Conservation (phyloP, 1,140 invertebrate species). For the Globodera rostochiensis region DNA sequence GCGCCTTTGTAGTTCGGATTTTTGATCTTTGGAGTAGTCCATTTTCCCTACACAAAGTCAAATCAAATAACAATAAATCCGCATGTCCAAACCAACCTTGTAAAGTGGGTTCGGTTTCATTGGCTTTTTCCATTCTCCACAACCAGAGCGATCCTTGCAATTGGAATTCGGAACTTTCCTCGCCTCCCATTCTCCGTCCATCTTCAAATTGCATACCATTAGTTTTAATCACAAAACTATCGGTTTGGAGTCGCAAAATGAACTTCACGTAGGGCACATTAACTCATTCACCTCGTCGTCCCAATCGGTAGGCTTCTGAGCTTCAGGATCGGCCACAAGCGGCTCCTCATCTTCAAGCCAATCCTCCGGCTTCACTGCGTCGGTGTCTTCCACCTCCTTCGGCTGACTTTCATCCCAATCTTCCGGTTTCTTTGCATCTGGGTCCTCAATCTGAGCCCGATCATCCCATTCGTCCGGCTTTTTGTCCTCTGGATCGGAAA, state of each 20-base stretch:
- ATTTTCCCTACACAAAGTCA: constrained; percentile 68
- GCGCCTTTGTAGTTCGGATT: constrained; percentile 94
- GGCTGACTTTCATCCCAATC: constrained; percentile 61
- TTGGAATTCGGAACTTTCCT: constrained; percentile 86
- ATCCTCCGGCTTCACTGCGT: constrained; percentile 70
- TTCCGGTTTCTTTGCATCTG: constrained; percentile 50
- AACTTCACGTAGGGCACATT: too few relatives aligned
- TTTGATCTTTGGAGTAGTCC: constrained; percentile 83
- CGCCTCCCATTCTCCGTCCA: constrained; percentile 98
- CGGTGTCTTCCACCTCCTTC: constrained; percentile 56
- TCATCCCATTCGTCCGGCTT: constrained; percentile 96
- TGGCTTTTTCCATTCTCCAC: constrained; percentile 78
- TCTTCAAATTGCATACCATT: constrained; percentile 65
- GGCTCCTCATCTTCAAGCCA: constrained; percentile 88
- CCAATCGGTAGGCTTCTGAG: constrained; percentile 84
- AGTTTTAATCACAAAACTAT: neutral
- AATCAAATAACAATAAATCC: constrained; percentile 15
- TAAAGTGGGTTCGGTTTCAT: constrained; percentile 54
- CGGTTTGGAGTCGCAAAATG: neutral
- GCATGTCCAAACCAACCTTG: constrained; percentile 61
- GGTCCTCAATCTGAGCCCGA: constrained; percentile 75
- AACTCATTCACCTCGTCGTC: constrained; percentile 75
- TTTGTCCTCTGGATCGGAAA: constrained; percentile 87
- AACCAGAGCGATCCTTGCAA: constrained; percentile 82
- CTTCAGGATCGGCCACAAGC: constrained; percentile 83